Base-by-base conservation (phyloP, 2,888 invertebrate genomes). In the Rhingia rostrata region DNA sequence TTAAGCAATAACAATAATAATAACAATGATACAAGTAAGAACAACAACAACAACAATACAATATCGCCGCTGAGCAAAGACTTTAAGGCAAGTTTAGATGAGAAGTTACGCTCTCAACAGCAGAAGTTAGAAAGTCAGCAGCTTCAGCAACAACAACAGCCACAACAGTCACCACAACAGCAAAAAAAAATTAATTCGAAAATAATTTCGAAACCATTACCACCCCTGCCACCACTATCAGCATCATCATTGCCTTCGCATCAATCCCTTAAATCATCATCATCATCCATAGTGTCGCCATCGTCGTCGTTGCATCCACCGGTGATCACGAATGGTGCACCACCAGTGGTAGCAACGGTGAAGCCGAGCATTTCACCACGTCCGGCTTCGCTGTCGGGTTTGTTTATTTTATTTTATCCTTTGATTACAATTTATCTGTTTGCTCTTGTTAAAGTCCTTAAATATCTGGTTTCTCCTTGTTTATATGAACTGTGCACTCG, bases 381-480 rank as follows among this genome's bases (percentile, higher is more conserved):
- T 89, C 92, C 92, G 88, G 92, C 92, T 88, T 92, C 92, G 86
- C 90, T 91, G 90, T 89, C 89, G 88, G 89, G 91, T 91, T 91
- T 89, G 90, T 91, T 89, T 88, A 86, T 87, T 78, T 85, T 87
- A 88, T 89, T 86, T 86, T 78, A 87, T 87, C 88, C 22, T 22
- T 22, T 22, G 22, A 22, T 22, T 22, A 22, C 22, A 22, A 86
- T 87, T 88, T 86, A 83, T 63, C 83, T 88, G 86, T 82, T 72
- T 86, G 85, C 82, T 87, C 87, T 87, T 61, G 43, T 77, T 81
- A 72, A 45, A 56, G 81, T 79, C 69, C 66, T 86, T 88, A 86
- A 69, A 82, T n/a, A n/a, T n/a, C n/a, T n/a, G n/a, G n/a, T 87
- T 87, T 77, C 83, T 82, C 9, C 37, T 37, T 41, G 41, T 41